Conservation (phyloP, 1,140 invertebrate genomes). For the Aphaenogaster rudis region DNA sequence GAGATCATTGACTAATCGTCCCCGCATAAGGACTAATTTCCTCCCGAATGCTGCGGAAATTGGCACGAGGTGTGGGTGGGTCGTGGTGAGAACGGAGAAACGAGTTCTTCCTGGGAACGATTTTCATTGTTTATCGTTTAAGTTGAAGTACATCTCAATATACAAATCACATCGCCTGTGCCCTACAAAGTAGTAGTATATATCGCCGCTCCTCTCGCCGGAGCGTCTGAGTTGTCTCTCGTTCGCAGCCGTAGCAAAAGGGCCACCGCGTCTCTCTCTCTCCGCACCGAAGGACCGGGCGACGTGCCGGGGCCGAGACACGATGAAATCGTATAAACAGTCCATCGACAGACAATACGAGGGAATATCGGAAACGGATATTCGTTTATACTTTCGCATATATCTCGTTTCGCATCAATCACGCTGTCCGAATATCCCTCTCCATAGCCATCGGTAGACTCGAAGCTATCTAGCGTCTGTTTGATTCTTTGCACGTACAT, state of each 20-base stretch:
- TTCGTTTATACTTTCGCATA: slow-evolving; percentile 6
- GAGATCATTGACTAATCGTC: slow-evolving; percentile 44
- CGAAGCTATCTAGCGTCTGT: not conserved
- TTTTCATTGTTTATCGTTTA: slow-evolving; percentile 56
- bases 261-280: slow-evolving; percentile 14
- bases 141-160: slow-evolving; percentile 62
- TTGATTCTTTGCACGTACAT: not conserved
- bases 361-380: slow-evolving; percentile 30
- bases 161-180: slow-evolving; percentile 57
- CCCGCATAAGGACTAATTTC: not conserved
- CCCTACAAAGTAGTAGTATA: slow-evolving; percentile 44
- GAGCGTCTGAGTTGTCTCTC: slow-evolving; percentile 28
- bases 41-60: slow-evolving; percentile 19
- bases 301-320: not conserved
- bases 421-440: not conserved
- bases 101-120: slow-evolving; percentile 17
- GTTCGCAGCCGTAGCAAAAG: slow-evolving; percentile 26
- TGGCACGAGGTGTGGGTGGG: not conserved
- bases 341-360: not conserved
- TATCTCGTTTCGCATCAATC: slow-evolving; percentile 20
- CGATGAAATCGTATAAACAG: not conserved
- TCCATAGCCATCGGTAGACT: not conserved
- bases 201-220: slow-evolving; percentile 48
- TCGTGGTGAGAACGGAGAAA: not conserved
- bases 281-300: slow-evolving; percentile 23